Evolutionary conservation across 2,797 vertebrate species (phyloP), one percentile per base, ranked within the genome.

Genomic region (Muscicapa striata): DNA sequence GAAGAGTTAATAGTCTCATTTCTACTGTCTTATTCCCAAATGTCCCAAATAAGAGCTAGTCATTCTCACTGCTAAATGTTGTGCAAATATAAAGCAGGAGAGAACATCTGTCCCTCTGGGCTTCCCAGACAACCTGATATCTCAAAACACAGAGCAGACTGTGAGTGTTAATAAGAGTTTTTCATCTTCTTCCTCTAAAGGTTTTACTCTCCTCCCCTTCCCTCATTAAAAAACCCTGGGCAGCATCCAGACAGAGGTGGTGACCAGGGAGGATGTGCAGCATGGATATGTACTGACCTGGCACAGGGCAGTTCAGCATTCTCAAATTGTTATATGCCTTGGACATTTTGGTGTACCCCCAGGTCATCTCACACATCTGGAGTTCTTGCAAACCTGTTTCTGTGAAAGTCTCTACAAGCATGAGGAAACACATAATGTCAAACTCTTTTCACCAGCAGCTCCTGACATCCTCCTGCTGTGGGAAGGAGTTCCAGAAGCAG

Each of bases 1-100:
- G 66, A 80, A 78, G 62, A 84, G 45, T 66, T 87, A 90, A 89
- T 24, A 79, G 73, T 75, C 80, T 90, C 63, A 55, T 91, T 87
- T 79, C 64, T 58, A 41, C 52, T 58, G 15, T 51, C 27, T 86
- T 75, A 73, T 86, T 81, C 73, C 48, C 84, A 84, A 77, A 85
- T 38, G 58, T 87, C n/a, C 36, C 45, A 55, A 26, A 66, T 2
- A 91, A 36, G 24, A 78, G 38, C n/a, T 55, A 66, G 62, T 92
- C 64, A 79, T 76, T 70, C 61, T 93, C 45, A 64, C 36, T 40
- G 78, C 26, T 86, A 91, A 87, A 29, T 40, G 34, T 54, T 82
- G 70, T 3, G 4, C 55, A 87, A 95, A 90, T 66, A 66, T 19
- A 77, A 63, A 84, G 45, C 36, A 69, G n/a, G 27, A 75, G 66